Base-by-base conservation (phyloP, 2,113 vertebrate genomes). In the Rhinogobius similis region DNA sequence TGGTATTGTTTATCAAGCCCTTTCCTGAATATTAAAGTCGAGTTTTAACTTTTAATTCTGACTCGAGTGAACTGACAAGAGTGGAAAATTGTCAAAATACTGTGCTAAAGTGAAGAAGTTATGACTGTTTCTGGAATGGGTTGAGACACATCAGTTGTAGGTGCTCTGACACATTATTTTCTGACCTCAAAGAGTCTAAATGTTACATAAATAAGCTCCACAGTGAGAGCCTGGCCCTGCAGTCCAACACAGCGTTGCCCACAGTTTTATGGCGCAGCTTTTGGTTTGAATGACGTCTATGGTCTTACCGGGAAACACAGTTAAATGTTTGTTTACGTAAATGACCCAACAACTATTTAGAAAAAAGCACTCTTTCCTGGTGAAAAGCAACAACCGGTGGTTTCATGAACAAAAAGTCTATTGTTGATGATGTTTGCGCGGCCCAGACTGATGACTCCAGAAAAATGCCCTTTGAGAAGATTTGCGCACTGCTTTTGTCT, bases 231-330 rank as follows among this genome's bases (percentile, higher is more conserved):
- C 78, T 78, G 77, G 82, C 76, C 72, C 36, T 52, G 58, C 71
- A 59, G 29, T 23, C 39, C 62, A 67, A 36, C 23, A 67, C 62
- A 61, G 56, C 41, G 75, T 52, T 77, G 73, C 62, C 71, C 78
- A 70, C 70, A 73, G 69, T 86, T 88, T 87, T 90, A 79, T 70
- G 77, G 88, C 84, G 69, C 75, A 81, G 85, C 87, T 91, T 48
- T 89, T 91, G 73, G 78, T 78, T 86, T 69, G 85, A 80, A 82
- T 91, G 88, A 86, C 68, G 58, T 86, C 88, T 91, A 87, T 84
- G 77, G 87, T 72, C 14, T 56, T 72, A 73, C 82, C 80, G n/a
- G 36, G 79, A 79, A 78, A 84, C 66, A 87, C 81, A 87, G 84
- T 86, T 83, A 89, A 77, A 75, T 79, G 79, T 66, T 62, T 82